Percentiles rank a stretch among this genome's conserved stretches.
These are phyloP conservation scores for Erpornis zantholeuca DNA, from an alignment of 2,113 vertebrate genomes.

Conservation along the genomic window DNA sequence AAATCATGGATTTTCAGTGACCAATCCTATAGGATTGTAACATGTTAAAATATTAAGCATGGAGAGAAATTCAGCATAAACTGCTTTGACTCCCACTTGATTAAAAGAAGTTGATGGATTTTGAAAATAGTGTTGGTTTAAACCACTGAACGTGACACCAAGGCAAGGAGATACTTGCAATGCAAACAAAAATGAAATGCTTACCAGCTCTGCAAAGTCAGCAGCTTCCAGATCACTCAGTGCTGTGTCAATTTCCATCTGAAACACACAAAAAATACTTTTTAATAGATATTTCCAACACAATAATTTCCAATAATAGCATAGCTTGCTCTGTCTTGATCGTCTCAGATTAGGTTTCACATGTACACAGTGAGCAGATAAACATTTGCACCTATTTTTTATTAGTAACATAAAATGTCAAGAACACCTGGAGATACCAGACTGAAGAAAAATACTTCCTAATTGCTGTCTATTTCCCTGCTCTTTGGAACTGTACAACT, in stretches of 20 bases:
- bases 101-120: not conserved
- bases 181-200: not conserved
- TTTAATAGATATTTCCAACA: not conserved
- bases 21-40: not conserved
- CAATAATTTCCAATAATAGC: not conserved
- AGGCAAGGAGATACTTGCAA: not conserved
- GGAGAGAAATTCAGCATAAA: not conserved
- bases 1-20: not conserved
- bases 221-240: slow-evolving; percentile 93
- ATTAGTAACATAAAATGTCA: not conserved
- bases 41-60: not conserved
- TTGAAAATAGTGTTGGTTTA: not conserved
- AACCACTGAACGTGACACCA: not conserved
- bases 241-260: slow-evolving; percentile 90
- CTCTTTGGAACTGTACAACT: not conserved
- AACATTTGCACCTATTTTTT: not conserved
- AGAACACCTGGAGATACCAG: not conserved
- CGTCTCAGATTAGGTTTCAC: not conserved
- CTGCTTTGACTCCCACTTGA: not conserved
- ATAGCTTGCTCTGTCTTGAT: fast-evolving
- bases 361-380: not conserved
- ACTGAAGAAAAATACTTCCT: not conserved
- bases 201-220: slow-evolving; percentile 96
- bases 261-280: not conserved
- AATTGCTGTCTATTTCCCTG: not conserved